Percentiles rank a stretch among this genome's conserved stretches.
Conservation (phyloP, 2,797 vertebrate genomes). For the Gallinago solitaria region DNA sequence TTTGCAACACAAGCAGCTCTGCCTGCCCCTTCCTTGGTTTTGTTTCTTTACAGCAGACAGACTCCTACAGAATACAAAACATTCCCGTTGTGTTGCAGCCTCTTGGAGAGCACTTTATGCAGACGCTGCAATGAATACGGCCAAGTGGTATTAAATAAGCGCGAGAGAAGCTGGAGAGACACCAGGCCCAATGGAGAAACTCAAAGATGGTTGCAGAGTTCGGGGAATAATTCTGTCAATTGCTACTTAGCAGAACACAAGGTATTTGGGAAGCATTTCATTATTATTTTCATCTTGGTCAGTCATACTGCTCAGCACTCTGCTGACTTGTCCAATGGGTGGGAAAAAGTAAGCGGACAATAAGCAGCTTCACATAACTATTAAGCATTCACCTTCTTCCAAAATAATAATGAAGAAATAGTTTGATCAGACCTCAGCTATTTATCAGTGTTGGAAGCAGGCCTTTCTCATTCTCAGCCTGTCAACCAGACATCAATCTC, state of each 20-base stretch:
- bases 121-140: not conserved
- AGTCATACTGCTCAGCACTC: not conserved
- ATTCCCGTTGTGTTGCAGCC: not conserved
- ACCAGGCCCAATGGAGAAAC: not conserved
- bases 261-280: not conserved
- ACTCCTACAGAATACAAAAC: conserved; percentile 29
- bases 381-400: not conserved
- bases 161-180: not conserved
- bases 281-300: not conserved
- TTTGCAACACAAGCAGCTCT: conserved; percentile 58
- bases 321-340: not conserved
- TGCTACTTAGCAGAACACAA: not conserved
- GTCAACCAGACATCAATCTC: conserved; percentile 47
- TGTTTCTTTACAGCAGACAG: conserved; percentile 39
- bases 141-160: conserved; percentile 44
- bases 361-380: not conserved
- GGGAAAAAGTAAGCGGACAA: not conserved
- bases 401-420: not conserved
- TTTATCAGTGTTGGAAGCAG: no score
- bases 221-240: not conserved
- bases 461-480: conserved; percentile 14
- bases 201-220: not conserved
- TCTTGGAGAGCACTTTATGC: not conserved
- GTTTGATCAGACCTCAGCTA: not conserved
- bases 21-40: conserved; percentile 32